Base-by-base conservation (phyloP, 2,888 invertebrate genomes). In the Oligia strigilis region DNA sequence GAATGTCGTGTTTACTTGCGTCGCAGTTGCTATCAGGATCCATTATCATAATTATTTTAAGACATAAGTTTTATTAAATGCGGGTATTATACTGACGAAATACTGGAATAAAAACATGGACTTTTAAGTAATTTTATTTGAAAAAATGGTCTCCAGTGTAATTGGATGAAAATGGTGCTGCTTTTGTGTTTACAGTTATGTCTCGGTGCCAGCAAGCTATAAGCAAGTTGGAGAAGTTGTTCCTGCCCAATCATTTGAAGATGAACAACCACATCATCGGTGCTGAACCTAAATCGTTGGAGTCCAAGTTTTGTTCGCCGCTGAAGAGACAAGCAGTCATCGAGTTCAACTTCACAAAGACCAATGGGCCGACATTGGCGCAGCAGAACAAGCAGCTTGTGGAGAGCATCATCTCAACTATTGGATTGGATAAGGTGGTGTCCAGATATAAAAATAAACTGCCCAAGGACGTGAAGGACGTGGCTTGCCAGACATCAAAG, bases 141-240 rank as follows among this genome's bases (percentile, higher is more conserved):
- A 43, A 55, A 78, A 60, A 64, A 13, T 17, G 2, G 23, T 23
- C 58, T 40, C 14, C 46, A 80, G 77, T 86, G 77, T 81, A 78
- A 80, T 83, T 86, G 40, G 40, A 85, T 88, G 86, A 88, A 85
- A 82, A 80, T 84, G 71, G 84, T 85, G 87, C 85, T 86, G 88
- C 90, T 93, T 92, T 93, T 94, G 90, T 94, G 88, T 93, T 96
- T 94, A 83, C 97, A 97, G 97, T 96, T 91, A 88, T 97, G 87
- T 93, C 92, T 92, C 96, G 96, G 90, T 96, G 96, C 93, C 89
- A 91, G 88, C 87, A 92, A 90, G 96, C 96, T 82, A 84, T 96
- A 84, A 80, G 77, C 78, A 95, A 93, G 87, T 91, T 97, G 89
- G 87, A 89, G 77, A 92, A 92, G 52, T 92, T 96, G 89, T 88